These are phyloP conservation scores for Antechinus flavipes DNA, from an alignment of 2,113 vertebrate species.

Conservation along the genomic window DNA sequence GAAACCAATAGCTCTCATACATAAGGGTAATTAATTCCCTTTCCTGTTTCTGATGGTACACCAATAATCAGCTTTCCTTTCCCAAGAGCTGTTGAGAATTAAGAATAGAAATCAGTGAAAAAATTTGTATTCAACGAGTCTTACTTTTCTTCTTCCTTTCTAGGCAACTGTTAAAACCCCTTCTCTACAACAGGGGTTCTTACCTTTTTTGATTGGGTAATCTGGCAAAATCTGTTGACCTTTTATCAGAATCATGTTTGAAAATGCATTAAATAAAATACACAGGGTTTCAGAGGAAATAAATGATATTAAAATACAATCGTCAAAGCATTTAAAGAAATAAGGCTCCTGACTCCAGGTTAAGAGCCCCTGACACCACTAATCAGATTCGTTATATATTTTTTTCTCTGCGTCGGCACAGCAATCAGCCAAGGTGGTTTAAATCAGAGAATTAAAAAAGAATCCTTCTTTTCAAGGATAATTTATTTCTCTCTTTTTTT, in stretches of 20 bases:
- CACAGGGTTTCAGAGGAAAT: background rate
- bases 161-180: background rate
- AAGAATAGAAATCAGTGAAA: background rate
- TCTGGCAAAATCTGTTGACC: background rate
- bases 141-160: background rate
- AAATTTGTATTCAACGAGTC: background rate
- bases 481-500: background rate
- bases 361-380: background rate
- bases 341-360: background rate
- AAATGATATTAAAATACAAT: background rate
- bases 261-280: background rate
- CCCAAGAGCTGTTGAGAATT: background rate
- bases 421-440: conserved; percentile 5
- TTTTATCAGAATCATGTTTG: background rate
- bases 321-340: background rate
- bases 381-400: background rate
- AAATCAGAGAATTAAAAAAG: conserved; percentile 26
- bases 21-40: background rate
- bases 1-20: background rate
- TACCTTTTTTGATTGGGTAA: background rate
- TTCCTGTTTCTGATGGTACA: background rate
- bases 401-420: background rate
- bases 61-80: background rate
- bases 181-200: background rate
- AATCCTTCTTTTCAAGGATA: background rate